Percentiles rank a stretch among this genome's conserved stretches.
Evolutionary conservation across 2,888 invertebrate species (phyloP).

Genomic region (Lasioglossum morio): DNA sequence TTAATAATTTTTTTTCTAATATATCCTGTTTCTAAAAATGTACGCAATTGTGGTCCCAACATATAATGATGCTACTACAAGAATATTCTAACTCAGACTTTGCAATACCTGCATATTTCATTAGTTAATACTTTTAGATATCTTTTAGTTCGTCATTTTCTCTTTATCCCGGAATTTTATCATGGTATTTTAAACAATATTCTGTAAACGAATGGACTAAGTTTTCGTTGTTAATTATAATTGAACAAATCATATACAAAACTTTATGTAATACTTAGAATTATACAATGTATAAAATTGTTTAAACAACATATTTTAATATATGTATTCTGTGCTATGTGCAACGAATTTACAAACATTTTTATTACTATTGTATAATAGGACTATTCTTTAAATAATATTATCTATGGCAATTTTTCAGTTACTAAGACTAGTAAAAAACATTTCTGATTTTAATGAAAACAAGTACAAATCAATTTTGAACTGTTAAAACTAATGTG

Average conservation of each 20-base stretch:
- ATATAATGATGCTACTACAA: conserved; percentile 1
- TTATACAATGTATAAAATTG: conserved; percentile 24
- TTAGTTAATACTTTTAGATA: conserved; percentile 21
- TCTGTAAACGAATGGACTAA: neutral
- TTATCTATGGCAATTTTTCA: neutral
- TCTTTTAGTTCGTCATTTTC: neutral
- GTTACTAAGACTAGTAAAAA: conserved; percentile 23
- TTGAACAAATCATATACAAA: conserved; percentile 28
- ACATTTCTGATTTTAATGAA: neutral
- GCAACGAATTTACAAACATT: conserved; percentile 20
- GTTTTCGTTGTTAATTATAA: neutral
- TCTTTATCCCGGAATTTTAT: neutral
- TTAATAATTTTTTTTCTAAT: neutral
- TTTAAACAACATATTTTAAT: conserved; percentile 12
- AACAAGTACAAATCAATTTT: neutral
- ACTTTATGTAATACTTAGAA: conserved; percentile 9
- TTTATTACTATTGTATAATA: neutral
- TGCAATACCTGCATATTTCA: neutral
- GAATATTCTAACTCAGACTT: neutral
- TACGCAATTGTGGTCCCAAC: conserved; percentile 43
- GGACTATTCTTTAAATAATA: neutral
- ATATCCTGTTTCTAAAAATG: neutral
- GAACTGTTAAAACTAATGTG: neutral
- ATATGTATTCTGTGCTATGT: neutral
- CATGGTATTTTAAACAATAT: neutral